Conservation (phyloP, 2,888 invertebrate species). For the Microctonus hyperodae region DNA sequence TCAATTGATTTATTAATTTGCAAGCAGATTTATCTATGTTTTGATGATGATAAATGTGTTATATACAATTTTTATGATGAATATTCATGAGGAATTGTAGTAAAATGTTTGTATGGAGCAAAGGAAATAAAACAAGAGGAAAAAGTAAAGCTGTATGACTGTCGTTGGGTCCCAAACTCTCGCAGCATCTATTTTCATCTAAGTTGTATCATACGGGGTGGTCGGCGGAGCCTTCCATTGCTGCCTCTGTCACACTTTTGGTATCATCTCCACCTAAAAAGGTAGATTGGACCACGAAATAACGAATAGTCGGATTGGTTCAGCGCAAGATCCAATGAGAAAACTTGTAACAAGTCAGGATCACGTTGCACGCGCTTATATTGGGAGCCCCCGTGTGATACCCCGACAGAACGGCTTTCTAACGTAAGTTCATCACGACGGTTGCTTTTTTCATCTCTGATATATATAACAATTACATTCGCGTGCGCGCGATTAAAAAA, state of each 20-base stretch:
- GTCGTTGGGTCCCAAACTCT: slow-evolving; percentile 37
- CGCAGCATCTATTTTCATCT: slow-evolving; percentile 57
- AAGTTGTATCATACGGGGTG: slow-evolving; percentile 48
- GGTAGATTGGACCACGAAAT: slow-evolving; percentile 68
- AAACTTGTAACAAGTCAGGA: slow-evolving; percentile 67
- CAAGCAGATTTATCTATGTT: no score
- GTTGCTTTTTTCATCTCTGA: slow-evolving; percentile 35
- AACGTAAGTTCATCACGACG: slow-evolving; percentile 82
- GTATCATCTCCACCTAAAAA: slow-evolving; percentile 70
- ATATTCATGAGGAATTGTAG: neutral
- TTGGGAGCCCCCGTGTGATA: slow-evolving; percentile 73
- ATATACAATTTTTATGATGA: neutral
- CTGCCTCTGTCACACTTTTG: slow-evolving; percentile 61
- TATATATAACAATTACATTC: neutral
- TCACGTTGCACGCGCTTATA: slow-evolving; percentile 85
- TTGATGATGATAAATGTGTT: no score
- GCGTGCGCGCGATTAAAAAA: neutral
- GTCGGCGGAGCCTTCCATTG: slow-evolving; percentile 50
- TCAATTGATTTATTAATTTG: no score
- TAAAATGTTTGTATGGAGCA: neutral
- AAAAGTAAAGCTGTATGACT: slow-evolving; percentile 1
- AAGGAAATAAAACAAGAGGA: neutral
- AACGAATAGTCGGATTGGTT: slow-evolving; percentile 65
- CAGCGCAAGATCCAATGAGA: slow-evolving; percentile 62
- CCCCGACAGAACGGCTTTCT: slow-evolving; percentile 96